Evolutionary conservation across 2,797 vertebrate genomes (phyloP).

Genomic region (Ctenochaetus hawaiiensis): DNA sequence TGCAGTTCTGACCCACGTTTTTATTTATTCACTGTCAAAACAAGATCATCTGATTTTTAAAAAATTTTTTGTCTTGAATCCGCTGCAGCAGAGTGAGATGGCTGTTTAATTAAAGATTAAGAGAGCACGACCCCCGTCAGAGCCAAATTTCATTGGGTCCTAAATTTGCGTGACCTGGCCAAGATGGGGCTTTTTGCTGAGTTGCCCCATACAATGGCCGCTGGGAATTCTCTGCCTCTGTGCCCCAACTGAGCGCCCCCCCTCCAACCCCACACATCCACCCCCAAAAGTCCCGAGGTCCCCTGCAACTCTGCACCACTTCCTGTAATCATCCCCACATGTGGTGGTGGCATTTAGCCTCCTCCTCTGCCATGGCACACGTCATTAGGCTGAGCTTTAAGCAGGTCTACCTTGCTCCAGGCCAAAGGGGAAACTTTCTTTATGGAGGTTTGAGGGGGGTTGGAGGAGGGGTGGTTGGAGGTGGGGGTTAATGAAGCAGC

Average conservation of each 20-base stretch:
- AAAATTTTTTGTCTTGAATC: conserved; percentile 42
- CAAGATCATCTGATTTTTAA: neutral
- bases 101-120: conserved; percentile 81
- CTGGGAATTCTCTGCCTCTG: conserved; percentile 75
- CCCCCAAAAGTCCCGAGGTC: conserved; percentile 68
- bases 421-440: conserved; percentile 78
- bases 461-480: conserved; percentile 55
- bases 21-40: conserved; percentile 11
- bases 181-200: conserved; percentile 77
- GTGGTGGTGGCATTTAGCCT: conserved; percentile 84
- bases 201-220: conserved; percentile 78
- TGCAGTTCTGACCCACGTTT: conserved; percentile 8
- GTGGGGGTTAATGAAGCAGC: conserved; percentile 79
- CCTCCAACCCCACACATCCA: conserved; percentile 40
- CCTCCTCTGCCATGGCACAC: conserved; percentile 78
- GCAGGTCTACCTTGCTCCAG: conserved; percentile 81
- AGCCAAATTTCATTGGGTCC: conserved; percentile 74
- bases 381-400: conserved; percentile 86
- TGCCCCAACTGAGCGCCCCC: conserved; percentile 68
- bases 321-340: conserved; percentile 88
- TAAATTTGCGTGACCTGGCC: conserved; percentile 83
- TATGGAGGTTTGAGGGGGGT: conserved; percentile 61
- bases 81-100: conserved; percentile 53
- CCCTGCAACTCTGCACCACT: conserved; percentile 80
- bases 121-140: conserved; percentile 56